Percentiles rank a stretch among this genome's conserved stretches.
Evolutionary conservation across 2,888 invertebrate species (phyloP).

Genomic region (Oscheius myriophilus): DNA sequence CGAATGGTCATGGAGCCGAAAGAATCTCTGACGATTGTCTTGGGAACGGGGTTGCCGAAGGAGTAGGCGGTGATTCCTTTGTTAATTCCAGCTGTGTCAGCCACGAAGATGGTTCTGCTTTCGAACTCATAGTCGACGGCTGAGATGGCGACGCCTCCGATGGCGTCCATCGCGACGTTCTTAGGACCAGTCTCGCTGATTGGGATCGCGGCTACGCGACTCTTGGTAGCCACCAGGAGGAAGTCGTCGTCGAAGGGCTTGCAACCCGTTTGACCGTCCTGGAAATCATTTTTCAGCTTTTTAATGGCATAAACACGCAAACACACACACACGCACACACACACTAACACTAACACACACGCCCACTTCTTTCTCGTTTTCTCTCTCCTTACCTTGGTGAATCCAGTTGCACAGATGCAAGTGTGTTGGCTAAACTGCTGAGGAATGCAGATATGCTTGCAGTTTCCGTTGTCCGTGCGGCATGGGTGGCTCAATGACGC

Average conservation of each 20-base stretch:
- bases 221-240: conserved; percentile 89
- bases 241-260: conserved; percentile 81
- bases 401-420: conserved; percentile 89
- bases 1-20: conserved; percentile 80
- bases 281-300: conserved; percentile 63
- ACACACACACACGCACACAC: too few species aligned
- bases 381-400: conserved; percentile 33
- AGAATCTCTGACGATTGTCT: conserved; percentile 61
- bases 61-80: conserved; percentile 73
- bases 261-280: conserved; percentile 80
- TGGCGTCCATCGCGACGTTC: conserved; percentile 92
- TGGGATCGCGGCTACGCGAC: conserved; percentile 84
- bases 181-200: conserved; percentile 71
- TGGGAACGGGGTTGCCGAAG: conserved; percentile 61
- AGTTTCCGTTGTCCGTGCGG: conserved; percentile 86
- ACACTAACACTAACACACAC: too few species aligned
- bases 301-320: not conserved
- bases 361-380: not conserved
- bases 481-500: conserved; percentile 80
- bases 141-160: conserved; percentile 85
- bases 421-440: conserved; percentile 80
- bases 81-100: conserved; percentile 78
- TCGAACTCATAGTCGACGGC: conserved; percentile 85
- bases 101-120: conserved; percentile 93
- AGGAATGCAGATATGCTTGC: conserved; percentile 93